Conservation (phyloP, 1,140 invertebrate genomes). For the Globodera ellingtonae region DNA sequence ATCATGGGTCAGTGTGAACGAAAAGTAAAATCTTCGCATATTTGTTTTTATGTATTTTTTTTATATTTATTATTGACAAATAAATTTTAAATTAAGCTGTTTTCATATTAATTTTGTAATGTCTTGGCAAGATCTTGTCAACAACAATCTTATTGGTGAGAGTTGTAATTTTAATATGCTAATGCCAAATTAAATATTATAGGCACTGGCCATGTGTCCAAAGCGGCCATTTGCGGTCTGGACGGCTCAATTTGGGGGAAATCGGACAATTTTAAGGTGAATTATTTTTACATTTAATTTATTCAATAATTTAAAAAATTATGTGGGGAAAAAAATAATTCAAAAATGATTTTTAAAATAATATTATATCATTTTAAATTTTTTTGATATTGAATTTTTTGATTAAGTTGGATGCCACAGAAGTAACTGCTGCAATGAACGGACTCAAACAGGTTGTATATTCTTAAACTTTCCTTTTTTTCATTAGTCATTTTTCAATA, state of each 20-base stretch:
- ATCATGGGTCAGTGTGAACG: no score
- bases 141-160: conserved; percentile 60
- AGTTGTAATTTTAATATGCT: not conserved
- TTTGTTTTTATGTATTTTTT: no score
- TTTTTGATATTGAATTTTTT: not conserved
- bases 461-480: no score
- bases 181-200: not conserved
- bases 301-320: not conserved
- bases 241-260: conserved; percentile 64
- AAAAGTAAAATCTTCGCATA: no score
- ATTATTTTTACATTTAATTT: conserved; percentile 23
- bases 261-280: conserved; percentile 63
- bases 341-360: not conserved
- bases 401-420: not conserved
- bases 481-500: not conserved
- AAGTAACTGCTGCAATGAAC: conserved; percentile 17
- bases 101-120: conserved; percentile 26
- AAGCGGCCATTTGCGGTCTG: conserved; percentile 61
- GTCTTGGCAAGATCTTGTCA: conserved; percentile 64
- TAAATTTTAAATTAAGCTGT: not conserved
- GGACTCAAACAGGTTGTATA: conserved; percentile 12
- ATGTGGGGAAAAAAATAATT: not conserved
- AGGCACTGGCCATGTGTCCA: conserved; percentile 61
- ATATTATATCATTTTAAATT: not conserved
- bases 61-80: not conserved